phyloP scores from a whole-genome alignment of 2,888 invertebrate species.

The Eupithecia inturbata region DNA sequence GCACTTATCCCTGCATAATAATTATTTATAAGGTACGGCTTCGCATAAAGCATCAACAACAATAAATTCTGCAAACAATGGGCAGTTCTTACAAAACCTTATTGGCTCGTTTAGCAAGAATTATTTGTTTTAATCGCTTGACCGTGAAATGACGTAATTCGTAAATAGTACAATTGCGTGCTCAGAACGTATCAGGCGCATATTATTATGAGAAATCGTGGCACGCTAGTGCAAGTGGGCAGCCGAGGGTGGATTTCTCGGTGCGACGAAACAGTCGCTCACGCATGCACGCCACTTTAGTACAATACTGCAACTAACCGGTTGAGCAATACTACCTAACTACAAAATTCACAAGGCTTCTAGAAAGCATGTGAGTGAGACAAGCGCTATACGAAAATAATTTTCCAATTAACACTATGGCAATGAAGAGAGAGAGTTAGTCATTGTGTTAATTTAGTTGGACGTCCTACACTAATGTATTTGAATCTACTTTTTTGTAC shows the following conservation, averaged over 20 bases:
- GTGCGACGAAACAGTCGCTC: conserved; percentile 43
- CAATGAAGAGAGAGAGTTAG: background rate
- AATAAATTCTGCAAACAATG: conserved; percentile 19
- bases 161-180: conserved; percentile 48
- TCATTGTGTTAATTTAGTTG: background rate
- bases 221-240: conserved; percentile 47
- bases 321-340: conserved; percentile 50
- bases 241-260: conserved; percentile 43
- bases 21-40: conserved; percentile 22
- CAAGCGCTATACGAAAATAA: background rate
- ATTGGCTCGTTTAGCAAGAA: conserved; percentile 23
- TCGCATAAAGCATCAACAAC: conserved; percentile 21
- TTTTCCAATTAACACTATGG: background rate
- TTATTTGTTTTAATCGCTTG: conserved; percentile 44
- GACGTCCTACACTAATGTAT: too few relatives aligned
- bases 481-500: too few relatives aligned
- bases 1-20: conserved; percentile 38
- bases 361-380: background rate
- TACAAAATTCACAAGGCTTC: background rate
- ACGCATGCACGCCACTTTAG: conserved; percentile 48
- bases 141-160: conserved; percentile 50
- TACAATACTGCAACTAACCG: conserved; percentile 52
- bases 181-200: conserved; percentile 51
- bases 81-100: conserved; percentile 1
- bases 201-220: conserved; percentile 51